Conservation (phyloP, 2,797 vertebrate species). For the Melanotaenia parkinsoni region DNA sequence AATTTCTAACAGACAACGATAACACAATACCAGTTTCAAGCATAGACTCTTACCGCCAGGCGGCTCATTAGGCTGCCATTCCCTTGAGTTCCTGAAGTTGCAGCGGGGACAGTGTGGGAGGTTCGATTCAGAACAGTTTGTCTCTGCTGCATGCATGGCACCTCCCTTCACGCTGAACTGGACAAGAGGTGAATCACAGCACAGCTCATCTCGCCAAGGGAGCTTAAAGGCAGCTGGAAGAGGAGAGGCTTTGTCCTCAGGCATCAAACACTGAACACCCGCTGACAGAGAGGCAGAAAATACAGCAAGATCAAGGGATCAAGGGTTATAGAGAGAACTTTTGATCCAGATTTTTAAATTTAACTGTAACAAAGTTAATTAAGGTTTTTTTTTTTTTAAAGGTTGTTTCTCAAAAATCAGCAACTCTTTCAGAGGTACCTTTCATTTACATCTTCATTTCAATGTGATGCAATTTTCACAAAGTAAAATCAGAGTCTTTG, state of each 20-base stretch:
- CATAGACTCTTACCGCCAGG: conserved; percentile 45
- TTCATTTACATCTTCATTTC: neutral
- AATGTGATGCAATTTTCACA: neutral
- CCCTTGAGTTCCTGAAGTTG: conserved; percentile 41
- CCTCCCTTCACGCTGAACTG: conserved; percentile 20
- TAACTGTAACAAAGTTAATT: neutral
- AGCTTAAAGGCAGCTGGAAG: conserved; percentile 53
- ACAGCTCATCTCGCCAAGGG: conserved; percentile 77
- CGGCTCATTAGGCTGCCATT: neutral
- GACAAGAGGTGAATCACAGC: conserved; percentile 73
- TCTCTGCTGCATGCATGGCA: neutral
- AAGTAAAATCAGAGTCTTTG: neutral
- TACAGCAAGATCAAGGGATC: neutral
- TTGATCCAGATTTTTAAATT: neutral
- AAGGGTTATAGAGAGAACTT: neutral
- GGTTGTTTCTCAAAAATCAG: conserved; percentile 5
- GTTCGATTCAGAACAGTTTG: conserved; percentile 39
- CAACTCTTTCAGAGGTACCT: neutral
- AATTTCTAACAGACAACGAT: neutral
- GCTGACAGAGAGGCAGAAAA: conserved; percentile 17
- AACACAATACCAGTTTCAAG: neutral
- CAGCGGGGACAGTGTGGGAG: conserved; percentile 48
- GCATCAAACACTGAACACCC: conserved; percentile 59
- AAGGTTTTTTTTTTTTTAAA: neutral
- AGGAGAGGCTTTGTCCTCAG: neutral